Base-by-base conservation (phyloP, 2,888 invertebrate genomes). In the Slavum lentiscoides region DNA sequence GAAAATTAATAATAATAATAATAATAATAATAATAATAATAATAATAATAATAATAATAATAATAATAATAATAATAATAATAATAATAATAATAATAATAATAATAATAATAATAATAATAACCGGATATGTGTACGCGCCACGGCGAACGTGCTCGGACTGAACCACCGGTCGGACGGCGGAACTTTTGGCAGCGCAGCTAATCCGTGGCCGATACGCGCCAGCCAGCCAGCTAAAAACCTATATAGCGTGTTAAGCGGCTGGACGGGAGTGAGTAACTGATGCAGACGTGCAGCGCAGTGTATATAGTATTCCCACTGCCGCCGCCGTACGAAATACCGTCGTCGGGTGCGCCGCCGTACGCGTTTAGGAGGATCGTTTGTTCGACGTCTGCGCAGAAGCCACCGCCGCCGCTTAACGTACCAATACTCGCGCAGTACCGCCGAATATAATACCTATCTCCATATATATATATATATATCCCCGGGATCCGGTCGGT, bases 401-500 rank as follows among this genome's bases (percentile, higher is more conserved):
- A 62, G 61, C 43, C 58, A 74, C 4, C 4, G 30, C 30, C 30
- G 30, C 30, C 64, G 59, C 67, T 13, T 21, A 55, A 15, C n/a
- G 37, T 23, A 7, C 8, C 55, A 55, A 53, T 15, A 74, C 43
- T 70, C 53, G 64, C 11, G 74, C 30, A 30, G 64, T 21, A 66
- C 66, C 74, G 74, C 59, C 75, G 67, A 75, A 30, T 30, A 30
- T 30, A 30, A 30, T 30, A 30, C 30, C 30, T 30, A 30, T 30
- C 30, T 30, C 30, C 30, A 1, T 30, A 30, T 30, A 30, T 30
- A 30, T 30, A 30, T 30, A 30, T 30, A 68, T 67, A 75, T 75
- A 75, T 75, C 67, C 75, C 67, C 58, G 75, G 74, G 75, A 75
- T 43, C 58, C 58, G 75, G 23, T 74, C 74, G 64, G 74, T 13